Percentiles rank a stretch among this genome's conserved stretches.
phyloP scores from a whole-genome alignment of 2,113 vertebrate genomes.

The Salvelinus fontinalis region DNA sequence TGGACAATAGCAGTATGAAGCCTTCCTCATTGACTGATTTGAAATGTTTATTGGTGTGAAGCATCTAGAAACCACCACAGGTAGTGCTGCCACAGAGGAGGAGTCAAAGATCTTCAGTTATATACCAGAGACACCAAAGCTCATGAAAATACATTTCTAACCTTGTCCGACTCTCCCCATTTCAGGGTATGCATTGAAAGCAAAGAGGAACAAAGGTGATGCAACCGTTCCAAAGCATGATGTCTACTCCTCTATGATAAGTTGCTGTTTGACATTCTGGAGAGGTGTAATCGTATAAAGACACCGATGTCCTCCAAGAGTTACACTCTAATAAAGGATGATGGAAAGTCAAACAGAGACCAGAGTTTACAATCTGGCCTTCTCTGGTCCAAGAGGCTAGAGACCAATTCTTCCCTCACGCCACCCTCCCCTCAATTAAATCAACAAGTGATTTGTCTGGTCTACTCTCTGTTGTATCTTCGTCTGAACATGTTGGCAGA shows the following conservation, averaged over 20 bases:
- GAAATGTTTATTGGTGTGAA: not conserved
- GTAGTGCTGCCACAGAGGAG: not conserved
- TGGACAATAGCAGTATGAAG: not conserved
- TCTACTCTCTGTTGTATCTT: too few relatives aligned
- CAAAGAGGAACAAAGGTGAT: not conserved
- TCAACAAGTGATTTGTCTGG: too few relatives aligned
- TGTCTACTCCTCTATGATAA: constrained; percentile 8
- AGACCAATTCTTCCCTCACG: not conserved
- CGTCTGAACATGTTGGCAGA: too few relatives aligned
- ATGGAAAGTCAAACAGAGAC: not conserved
- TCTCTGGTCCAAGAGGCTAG: not conserved
- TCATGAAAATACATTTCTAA: not conserved
- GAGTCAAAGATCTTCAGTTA: not conserved
- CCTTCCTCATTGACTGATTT: not conserved
- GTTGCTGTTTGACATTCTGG: constrained; percentile 30
- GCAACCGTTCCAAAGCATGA: not conserved
- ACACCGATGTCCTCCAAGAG: constrained; percentile 2
- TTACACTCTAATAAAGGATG: constrained; percentile 1
- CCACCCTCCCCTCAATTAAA: not conserved
- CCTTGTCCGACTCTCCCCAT: not conserved
- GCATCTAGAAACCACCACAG: not conserved
- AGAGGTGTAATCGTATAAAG: constrained; percentile 28
- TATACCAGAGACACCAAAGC: not conserved
- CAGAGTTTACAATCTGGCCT: not conserved
- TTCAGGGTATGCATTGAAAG: not conserved